Evolutionary conservation across 2,113 vertebrate species (phyloP), one percentile per base, ranked within the genome.

Genomic region (Paramormyrops kingsleyae): DNA sequence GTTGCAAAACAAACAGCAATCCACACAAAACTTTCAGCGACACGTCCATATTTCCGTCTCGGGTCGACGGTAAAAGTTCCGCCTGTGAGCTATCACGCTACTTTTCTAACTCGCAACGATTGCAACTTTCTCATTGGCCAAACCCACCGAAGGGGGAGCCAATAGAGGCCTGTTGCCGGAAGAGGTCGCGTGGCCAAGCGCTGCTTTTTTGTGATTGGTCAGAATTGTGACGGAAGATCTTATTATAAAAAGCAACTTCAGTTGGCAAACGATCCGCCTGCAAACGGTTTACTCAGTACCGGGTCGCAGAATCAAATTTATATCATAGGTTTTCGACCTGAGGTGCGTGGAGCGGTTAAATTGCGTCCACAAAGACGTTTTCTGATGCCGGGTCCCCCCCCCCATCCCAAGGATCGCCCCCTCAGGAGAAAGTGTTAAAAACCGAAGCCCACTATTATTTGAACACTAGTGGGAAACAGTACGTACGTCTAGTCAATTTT

Each of bases 61-160:
- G 4, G n/a, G 1, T 21, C 9, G 27, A 74, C 27, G 35, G 44
- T 56, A 15, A 46, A 46, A 83, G 88, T 39, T 49, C 39, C 27
- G 21, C 27, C 53, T 44, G 56, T 80, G 27, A 49, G 21, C 31
- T 47, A 86, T 62, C 70, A 59, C 83, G 85, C 53, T 49, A 88
- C 44, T 27, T 44, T 56, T 31, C 21, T n/a, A 46, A 59, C 59
- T 39, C 46, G 15, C 27, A 42, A 31, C 46, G 59, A 90, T 92
- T 95, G 94, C 92, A 93, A 94, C 90, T 89, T 92, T 90, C 13
- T 92, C 83, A 95, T 94, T 95, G 94, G 95, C 86, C 86, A 15
- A 4, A 13, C 42, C 62, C 87, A 88, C 56, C 91, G 90, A 93
- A 92, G 39, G 7, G 7, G 5, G 44, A 70, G 44, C 88, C 77